phyloP scores from a whole-genome alignment of 2,113 vertebrate species.

The Macrotus californicus region DNA sequence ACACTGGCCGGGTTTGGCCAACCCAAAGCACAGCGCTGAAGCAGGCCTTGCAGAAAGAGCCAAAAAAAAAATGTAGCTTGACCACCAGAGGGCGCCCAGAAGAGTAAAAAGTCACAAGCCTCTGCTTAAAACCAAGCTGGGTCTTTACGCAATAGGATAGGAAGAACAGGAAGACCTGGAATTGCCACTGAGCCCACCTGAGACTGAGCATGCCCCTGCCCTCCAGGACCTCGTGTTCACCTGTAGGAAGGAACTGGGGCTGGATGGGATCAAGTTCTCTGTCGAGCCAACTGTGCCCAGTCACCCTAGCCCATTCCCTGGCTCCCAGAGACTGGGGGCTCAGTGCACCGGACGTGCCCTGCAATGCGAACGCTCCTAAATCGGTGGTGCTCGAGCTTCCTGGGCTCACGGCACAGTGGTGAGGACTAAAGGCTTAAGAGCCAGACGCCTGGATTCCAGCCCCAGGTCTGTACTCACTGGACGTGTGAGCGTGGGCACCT shows the following conservation, averaged over 20 bases:
- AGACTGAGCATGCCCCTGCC: not conserved
- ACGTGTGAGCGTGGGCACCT: not conserved
- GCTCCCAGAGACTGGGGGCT: not conserved
- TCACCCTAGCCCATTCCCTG: not conserved
- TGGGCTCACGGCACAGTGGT: not conserved
- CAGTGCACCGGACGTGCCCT: not conserved
- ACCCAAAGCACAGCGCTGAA: not conserved
- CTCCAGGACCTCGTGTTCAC: not conserved
- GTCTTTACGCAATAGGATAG: not conserved
- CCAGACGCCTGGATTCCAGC: not conserved
- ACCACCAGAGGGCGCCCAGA: conserved; percentile 10
- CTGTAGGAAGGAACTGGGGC: not conserved
- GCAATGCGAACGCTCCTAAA: not conserved
- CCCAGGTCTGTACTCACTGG: not conserved
- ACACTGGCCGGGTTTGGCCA: not conserved
- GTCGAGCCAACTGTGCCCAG: not conserved
- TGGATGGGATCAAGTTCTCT: not conserved
- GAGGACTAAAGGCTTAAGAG: not conserved
- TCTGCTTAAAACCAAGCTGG: not conserved
- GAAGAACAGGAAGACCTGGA: not conserved
- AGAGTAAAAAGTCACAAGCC: not conserved
- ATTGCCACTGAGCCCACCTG: not conserved
- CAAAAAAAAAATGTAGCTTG: not conserved
- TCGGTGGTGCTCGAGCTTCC: not conserved
- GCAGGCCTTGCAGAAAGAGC: not conserved